Evolutionary conservation across 1,140 invertebrate species (phyloP).

Genomic region (Ceratosolen solmsi): DNA sequence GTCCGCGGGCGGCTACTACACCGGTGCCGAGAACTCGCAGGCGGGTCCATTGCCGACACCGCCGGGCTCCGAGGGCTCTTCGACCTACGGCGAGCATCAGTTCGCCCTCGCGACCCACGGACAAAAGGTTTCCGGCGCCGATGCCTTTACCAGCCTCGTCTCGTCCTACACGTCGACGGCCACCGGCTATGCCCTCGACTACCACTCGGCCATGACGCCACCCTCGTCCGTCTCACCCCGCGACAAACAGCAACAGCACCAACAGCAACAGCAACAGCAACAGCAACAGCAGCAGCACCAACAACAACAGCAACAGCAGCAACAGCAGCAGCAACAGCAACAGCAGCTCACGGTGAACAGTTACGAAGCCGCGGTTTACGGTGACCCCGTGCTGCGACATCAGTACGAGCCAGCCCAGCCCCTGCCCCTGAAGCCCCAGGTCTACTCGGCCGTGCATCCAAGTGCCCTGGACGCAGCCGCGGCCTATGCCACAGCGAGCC

Average conservation of each 20-base stretch:
- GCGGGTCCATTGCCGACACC: conserved; percentile 87
- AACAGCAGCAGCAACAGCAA: conserved; percentile 58
- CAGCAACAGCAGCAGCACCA: conserved; percentile 61
- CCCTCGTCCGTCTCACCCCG: conserved; percentile 94
- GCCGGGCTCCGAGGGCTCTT: conserved; percentile 86
- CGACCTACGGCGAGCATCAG: conserved; percentile 81
- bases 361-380: conserved; percentile 66
- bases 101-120: conserved; percentile 78
- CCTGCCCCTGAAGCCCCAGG: conserved; percentile 91
- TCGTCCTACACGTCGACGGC: conserved; percentile 76
- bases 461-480: conserved; percentile 76
- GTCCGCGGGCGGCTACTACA: conserved; percentile 73
- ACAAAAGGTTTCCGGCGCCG: conserved; percentile 72
- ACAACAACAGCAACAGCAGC: conserved; percentile 58
- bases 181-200: conserved; percentile 83
- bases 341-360: conserved; percentile 58
- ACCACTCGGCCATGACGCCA: conserved; percentile 94
- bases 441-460: conserved; percentile 81
- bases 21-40: conserved; percentile 67
- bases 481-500: conserved; percentile 73
- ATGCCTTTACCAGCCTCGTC: conserved; percentile 77
- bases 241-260: conserved; percentile 85
- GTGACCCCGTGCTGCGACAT: conserved; percentile 74
- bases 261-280: conserved; percentile 65
- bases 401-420: conserved; percentile 81